These are phyloP conservation scores for Balaeniceps rex DNA, from an alignment of 2,113 vertebrate genomes.

Conservation along the genomic window DNA sequence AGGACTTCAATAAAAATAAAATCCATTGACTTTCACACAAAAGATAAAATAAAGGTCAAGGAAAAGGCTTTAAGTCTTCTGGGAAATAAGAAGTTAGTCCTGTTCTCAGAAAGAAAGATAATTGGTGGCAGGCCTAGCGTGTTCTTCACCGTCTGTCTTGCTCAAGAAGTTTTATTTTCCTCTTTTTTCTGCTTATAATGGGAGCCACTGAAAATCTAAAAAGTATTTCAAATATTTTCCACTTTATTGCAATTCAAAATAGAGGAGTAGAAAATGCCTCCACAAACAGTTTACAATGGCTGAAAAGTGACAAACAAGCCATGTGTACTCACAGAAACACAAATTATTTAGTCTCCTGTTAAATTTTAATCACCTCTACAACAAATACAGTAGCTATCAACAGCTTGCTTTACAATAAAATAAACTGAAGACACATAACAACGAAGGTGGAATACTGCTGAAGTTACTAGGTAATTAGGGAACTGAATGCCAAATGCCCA, in stretches of 20 bases:
- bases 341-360: background rate
- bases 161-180: background rate
- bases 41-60: conserved; percentile 35
- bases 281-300: background rate
- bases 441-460: background rate
- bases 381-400: background rate
- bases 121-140: background rate
- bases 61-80: background rate
- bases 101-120: background rate
- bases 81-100: conserved; percentile 21
- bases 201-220: background rate
- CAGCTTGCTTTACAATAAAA: background rate
- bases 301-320: background rate
- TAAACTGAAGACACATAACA: background rate
- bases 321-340: background rate
- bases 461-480: background rate
- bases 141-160: background rate
- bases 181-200: background rate
- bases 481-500: background rate
- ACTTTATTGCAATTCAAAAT: background rate
- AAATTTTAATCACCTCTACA: background rate
- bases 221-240: background rate
- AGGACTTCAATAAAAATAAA: background rate
- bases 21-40: background rate
- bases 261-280: background rate